Percentiles rank a stretch among this genome's conserved stretches.
These are phyloP conservation scores for Carterocephalus palaemon DNA, from an alignment of 2,888 invertebrate species.

Conservation along the genomic window DNA sequence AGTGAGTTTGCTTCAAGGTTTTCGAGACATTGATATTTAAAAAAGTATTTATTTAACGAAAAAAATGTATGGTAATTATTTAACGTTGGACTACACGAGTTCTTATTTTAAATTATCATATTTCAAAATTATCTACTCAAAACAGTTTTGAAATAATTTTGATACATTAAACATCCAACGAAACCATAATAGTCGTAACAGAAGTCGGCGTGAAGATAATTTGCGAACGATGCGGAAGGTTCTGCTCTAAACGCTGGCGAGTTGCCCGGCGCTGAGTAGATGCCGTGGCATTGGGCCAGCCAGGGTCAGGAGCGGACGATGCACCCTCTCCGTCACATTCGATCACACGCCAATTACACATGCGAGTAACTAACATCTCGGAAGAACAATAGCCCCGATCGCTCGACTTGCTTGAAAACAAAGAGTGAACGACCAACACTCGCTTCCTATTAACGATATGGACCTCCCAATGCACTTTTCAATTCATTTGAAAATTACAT, in stretches of 20 bases:
- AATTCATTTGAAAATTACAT: constrained; percentile 9
- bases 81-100: too few relatives aligned
- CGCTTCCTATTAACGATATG: constrained; percentile 8
- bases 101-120: too few relatives aligned
- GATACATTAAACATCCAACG: too few relatives aligned
- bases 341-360: constrained; percentile 37
- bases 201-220: constrained; percentile 51
- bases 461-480: constrained; percentile 3
- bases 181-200: constrained; percentile 37
- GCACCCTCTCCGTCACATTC: constrained; percentile 56
- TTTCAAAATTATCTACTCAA: too few relatives aligned
- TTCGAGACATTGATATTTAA: too few relatives aligned
- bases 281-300: constrained; percentile 76
- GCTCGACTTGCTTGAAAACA: constrained; percentile 12
- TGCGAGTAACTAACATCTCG: constrained; percentile 24
- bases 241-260: constrained; percentile 51
- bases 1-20: too few relatives aligned
- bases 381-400: constrained; percentile 20
- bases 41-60: too few relatives aligned
- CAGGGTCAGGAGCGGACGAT: constrained; percentile 77
- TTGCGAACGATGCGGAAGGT: constrained; percentile 71
- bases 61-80: too few relatives aligned
- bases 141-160: too few relatives aligned
- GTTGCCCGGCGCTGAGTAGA: constrained; percentile 53
- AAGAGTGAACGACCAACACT: constrained; percentile 4